Percentiles rank a stretch among this genome's conserved stretches.
These are phyloP conservation scores for Trypoxylon attenuatum DNA, from an alignment of 2,888 invertebrate species.

Conservation along the genomic window DNA sequence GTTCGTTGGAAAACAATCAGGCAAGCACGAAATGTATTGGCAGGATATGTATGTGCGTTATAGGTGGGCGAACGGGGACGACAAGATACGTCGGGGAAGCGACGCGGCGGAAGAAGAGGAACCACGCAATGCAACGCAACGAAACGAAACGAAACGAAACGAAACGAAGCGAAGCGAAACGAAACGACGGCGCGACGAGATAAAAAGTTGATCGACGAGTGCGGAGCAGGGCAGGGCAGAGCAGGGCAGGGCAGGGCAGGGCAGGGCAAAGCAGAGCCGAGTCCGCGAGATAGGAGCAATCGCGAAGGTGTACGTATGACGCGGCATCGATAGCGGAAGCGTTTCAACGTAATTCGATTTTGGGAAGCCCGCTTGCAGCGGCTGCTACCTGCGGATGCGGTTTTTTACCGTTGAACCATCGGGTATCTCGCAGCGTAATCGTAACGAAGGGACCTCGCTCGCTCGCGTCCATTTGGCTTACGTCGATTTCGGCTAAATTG, in stretches of 20 bases:
- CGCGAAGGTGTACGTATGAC: slow-evolving; percentile 30
- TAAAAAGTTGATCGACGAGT: background rate
- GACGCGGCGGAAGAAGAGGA: background rate
- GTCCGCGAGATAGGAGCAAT: slow-evolving; percentile 22
- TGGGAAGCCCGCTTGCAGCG: slow-evolving; percentile 14
- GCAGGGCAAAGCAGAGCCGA: background rate
- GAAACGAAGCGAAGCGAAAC: background rate
- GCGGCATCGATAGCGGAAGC: slow-evolving; percentile 28
- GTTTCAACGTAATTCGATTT: slow-evolving; percentile 40
- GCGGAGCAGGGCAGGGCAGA: background rate
- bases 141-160: background rate
- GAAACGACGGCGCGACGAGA: background rate
- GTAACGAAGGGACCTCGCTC: slow-evolving; percentile 9
- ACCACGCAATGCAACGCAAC: background rate
- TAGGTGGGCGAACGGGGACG: background rate
- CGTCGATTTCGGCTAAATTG: too few relatives aligned
- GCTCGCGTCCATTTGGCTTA: too few relatives aligned
- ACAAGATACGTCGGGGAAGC: background rate
- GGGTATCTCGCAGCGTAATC: background rate
- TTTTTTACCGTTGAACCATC: slow-evolving; percentile 8
- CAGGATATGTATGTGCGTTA: background rate
- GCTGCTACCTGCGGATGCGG: slow-evolving; percentile 35
- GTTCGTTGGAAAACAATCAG: too few relatives aligned
- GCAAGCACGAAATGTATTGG: too few relatives aligned
- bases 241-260: background rate